Percentiles rank a stretch among this genome's conserved stretches.
Conservation (phyloP, 2,888 invertebrate genomes). For the Baronia brevicornis region DNA sequence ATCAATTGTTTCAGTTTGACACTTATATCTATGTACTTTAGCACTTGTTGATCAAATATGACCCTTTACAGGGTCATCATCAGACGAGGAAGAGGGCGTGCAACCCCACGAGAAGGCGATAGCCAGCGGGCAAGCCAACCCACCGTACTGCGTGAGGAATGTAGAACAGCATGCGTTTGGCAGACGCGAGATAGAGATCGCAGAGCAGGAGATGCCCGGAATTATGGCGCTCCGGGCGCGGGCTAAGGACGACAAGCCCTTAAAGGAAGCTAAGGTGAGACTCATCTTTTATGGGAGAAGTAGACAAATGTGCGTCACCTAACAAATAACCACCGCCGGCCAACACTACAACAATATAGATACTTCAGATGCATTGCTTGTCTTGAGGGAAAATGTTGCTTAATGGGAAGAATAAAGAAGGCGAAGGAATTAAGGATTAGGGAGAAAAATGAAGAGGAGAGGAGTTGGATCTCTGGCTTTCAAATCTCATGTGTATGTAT, state of each 20-base stretch:
- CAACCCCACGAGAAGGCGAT: constrained; percentile 95
- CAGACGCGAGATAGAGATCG: constrained; percentile 96
- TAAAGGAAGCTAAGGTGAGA: constrained; percentile 90
- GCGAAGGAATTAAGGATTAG: too few species aligned
- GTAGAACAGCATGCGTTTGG: constrained; percentile 96
- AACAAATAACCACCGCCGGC: too few species aligned
- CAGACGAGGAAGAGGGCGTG: constrained; percentile 90
- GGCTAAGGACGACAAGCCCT: constrained; percentile 94
- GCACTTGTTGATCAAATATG: constrained; percentile 1
- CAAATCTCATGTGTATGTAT: too few species aligned
- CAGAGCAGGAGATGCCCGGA: constrained; percentile 99
- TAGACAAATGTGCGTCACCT: too few species aligned
- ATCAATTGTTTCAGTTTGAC: neutral
- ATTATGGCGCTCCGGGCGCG: constrained; percentile 95
- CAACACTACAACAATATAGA: too few species aligned
- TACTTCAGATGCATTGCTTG: too few species aligned
- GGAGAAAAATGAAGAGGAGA: too few species aligned
- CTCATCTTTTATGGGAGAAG: too few species aligned
- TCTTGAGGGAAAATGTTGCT: too few species aligned
- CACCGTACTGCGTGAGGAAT: constrained; percentile 96
- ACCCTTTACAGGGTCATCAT: constrained; percentile 84
- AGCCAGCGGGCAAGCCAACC: constrained; percentile 87
- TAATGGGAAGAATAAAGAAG: too few species aligned
- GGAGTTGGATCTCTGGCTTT: too few species aligned
- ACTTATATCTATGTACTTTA: neutral